These are phyloP conservation scores for Tenthredo mesomela DNA, from an alignment of 2,888 invertebrate genomes.

Conservation along the genomic window DNA sequence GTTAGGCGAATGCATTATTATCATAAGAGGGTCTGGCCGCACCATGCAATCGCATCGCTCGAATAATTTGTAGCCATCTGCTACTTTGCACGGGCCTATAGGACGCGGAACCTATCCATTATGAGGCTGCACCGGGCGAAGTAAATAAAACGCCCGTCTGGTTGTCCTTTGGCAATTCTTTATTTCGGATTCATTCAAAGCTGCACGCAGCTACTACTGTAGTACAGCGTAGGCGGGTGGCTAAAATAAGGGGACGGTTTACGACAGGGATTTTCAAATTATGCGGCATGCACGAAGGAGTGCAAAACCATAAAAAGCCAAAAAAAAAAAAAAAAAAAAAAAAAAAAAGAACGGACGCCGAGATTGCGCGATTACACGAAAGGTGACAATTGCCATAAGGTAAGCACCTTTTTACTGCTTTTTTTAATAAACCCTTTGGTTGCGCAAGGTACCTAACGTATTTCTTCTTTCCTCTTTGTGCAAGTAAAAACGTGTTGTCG, in stretches of 20 bases:
- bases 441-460: background rate
- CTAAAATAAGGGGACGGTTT: conserved; percentile 17
- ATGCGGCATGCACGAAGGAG: background rate
- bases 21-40: conserved; percentile 52
- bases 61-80: conserved; percentile 65
- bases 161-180: conserved; percentile 46
- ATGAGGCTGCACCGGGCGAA: conserved; percentile 56
- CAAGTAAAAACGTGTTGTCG: background rate
- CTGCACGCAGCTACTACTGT: background rate
- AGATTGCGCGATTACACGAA: background rate
- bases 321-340: background rate
- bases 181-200: conserved; percentile 33
- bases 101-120: conserved; percentile 56
- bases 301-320: background rate
- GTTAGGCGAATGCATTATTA: conserved; percentile 59
- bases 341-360: background rate
- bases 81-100: conserved; percentile 55
- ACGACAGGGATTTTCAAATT: conserved; percentile 40
- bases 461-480: background rate
- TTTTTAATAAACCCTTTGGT: background rate
- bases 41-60: conserved; percentile 57
- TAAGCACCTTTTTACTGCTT: background rate
- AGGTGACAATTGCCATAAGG: conserved; percentile 21
- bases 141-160: conserved; percentile 65
- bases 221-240: conserved; percentile 17